These are phyloP conservation scores for Cotesia vestalis DNA, from an alignment of 1,140 invertebrate genomes.

Conservation along the genomic window DNA sequence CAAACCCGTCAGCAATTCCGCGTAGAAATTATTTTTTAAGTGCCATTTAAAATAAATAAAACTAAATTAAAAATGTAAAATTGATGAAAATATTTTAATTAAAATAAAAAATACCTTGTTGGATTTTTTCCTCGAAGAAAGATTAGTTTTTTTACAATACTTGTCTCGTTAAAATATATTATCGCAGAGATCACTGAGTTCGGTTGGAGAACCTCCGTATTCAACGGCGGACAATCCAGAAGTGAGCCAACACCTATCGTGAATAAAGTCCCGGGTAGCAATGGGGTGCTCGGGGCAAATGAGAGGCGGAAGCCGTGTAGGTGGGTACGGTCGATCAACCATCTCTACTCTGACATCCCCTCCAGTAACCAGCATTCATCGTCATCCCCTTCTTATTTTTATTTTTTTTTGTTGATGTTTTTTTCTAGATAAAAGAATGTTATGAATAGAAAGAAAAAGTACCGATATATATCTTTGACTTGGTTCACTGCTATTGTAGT, in stretches of 20 bases:
- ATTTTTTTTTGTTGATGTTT: slow-evolving; percentile 16
- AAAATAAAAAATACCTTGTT: too few relatives aligned
- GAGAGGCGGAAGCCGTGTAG: slow-evolving; percentile 47
- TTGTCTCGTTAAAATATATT: too few relatives aligned
- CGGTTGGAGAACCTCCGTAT: slow-evolving; percentile 29
- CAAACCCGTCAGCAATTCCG: not conserved
- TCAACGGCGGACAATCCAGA: slow-evolving; percentile 16
- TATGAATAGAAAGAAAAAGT: slow-evolving; percentile 17
- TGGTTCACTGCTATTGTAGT: slow-evolving; percentile 13
- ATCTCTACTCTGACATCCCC: slow-evolving; percentile 43
- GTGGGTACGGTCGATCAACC: slow-evolving; percentile 56
- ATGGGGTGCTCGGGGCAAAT: slow-evolving; percentile 45
- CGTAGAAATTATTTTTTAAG: too few relatives aligned
- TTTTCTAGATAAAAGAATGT: not conserved
- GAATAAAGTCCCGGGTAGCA: slow-evolving; percentile 48
- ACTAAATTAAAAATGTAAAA: too few relatives aligned
- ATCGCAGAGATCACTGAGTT: not conserved
- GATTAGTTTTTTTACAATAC: not conserved
- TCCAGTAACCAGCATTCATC: slow-evolving; percentile 27
- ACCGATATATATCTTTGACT: slow-evolving; percentile 3
- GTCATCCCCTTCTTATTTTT: slow-evolving; percentile 19
- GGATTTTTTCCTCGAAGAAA: not conserved
- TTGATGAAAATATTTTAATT: too few relatives aligned
- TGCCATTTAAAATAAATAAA: too few relatives aligned
- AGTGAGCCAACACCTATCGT: slow-evolving; percentile 37